A percentile compares a stretch with the other conserved stretches of the same genome.
These are phyloP conservation scores for Drosophila suboccidentalis DNA, from an alignment of 2,888 invertebrate species.

Conservation along the genomic window DNA sequence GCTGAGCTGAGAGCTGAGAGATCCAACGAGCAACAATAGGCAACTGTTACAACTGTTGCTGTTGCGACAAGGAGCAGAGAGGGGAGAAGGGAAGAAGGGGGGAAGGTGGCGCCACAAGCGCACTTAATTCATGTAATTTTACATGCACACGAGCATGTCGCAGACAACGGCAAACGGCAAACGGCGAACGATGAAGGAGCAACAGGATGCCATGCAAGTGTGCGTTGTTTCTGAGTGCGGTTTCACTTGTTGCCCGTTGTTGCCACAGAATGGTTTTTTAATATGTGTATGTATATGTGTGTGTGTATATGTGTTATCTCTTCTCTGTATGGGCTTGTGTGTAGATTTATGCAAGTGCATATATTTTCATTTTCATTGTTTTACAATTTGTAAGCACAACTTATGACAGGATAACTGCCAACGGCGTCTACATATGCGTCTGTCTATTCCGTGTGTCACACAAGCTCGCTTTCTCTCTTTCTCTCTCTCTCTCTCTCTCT, in stretches of 20 bases:
- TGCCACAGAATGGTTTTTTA: constrained; percentile 61
- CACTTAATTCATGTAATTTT: constrained; percentile 82
- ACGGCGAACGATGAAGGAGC: constrained; percentile 51
- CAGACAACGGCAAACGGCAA: constrained; percentile 52
- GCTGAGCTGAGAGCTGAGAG: constrained; percentile 45
- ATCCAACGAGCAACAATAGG: constrained; percentile 51
- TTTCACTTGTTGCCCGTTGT: constrained; percentile 76
- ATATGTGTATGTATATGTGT: constrained; percentile 21
- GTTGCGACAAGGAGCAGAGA: neutral
- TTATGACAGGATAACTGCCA: constrained; percentile 77
- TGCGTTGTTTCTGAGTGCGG: constrained; percentile 62
- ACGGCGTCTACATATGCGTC: constrained; percentile 36
- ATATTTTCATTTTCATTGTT: constrained; percentile 80
- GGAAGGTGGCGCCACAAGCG: constrained; percentile 44
- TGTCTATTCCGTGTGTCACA: constrained; percentile 16
- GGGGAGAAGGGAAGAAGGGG: neutral
- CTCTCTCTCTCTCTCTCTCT: neutral
- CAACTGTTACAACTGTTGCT: constrained; percentile 44
- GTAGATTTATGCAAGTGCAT: constrained; percentile 67
- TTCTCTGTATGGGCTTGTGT: constrained; percentile 42
- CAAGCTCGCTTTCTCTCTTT: constrained; percentile 1
- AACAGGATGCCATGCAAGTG: constrained; percentile 73
- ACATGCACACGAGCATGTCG: constrained; percentile 69
- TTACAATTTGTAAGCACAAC: constrained; percentile 81
- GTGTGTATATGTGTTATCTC: constrained; percentile 14